These are phyloP conservation scores for Uromys caudimaculatus DNA, from an alignment of 2,797 vertebrate species.

Conservation along the genomic window DNA sequence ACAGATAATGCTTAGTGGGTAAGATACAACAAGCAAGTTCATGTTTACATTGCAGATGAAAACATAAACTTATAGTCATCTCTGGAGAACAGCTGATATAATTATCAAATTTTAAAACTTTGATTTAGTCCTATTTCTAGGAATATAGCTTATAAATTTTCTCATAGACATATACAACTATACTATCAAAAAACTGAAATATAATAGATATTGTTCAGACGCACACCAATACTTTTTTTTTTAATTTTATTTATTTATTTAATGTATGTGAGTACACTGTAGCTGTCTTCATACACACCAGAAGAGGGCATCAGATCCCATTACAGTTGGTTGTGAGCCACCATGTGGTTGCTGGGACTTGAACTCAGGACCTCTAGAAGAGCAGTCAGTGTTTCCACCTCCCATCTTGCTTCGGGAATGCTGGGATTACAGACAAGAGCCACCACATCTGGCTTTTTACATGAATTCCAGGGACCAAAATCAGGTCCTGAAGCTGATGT, in stretches of 20 bases:
- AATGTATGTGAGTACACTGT: too few species aligned
- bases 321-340: too few species aligned
- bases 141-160: conserved; percentile 45
- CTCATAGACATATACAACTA: background rate
- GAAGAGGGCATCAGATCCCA: too few species aligned
- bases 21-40: background rate
- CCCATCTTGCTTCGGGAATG: background rate
- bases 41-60: background rate
- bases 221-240: background rate
- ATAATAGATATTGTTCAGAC: background rate
- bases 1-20: background rate
- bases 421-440: background rate
- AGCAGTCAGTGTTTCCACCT: too few species aligned
- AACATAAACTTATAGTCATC: background rate
- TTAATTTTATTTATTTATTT: too few species aligned
- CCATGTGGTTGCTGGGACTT: too few species aligned
- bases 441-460: background rate
- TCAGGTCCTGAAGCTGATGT: background rate
- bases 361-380: too few species aligned
- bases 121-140: conserved; percentile 30
- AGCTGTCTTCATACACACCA: too few species aligned
- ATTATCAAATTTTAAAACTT: conserved; percentile 28
- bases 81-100: background rate
- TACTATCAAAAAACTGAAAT: conserved; percentile 34
- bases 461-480: background rate